Percentiles rank a stretch among this genome's conserved stretches.
Evolutionary conservation across 2,888 invertebrate species (phyloP).

Genomic region (Leptothorax acervorum): DNA sequence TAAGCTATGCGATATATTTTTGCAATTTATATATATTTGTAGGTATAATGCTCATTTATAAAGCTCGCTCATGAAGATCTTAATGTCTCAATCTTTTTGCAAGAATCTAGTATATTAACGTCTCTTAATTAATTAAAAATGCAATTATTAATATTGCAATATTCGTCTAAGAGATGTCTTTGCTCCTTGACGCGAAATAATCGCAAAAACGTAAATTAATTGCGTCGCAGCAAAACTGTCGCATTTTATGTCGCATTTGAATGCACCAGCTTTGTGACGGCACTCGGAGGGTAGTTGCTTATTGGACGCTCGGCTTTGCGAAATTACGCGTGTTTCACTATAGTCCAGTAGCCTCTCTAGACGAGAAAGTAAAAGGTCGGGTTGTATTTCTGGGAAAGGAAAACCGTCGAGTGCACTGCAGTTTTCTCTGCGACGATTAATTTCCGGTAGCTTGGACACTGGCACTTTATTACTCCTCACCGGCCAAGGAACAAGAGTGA

Average conservation of each 20-base stretch:
- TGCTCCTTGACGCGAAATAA: slow-evolving; percentile 27
- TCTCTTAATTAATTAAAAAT: slow-evolving; percentile 38
- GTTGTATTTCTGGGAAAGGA: slow-evolving; percentile 65
- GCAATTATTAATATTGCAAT: slow-evolving; percentile 37
- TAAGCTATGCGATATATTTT: neutral
- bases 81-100: neutral
- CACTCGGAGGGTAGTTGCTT: slow-evolving; percentile 13
- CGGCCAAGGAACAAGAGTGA: slow-evolving; percentile 65
- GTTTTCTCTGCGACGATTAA: slow-evolving; percentile 73
- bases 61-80: neutral
- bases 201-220: slow-evolving; percentile 46
- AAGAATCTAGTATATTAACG: neutral
- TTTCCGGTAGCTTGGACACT: slow-evolving; percentile 76
- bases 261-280: slow-evolving; percentile 38
- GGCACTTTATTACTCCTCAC: slow-evolving; percentile 74
- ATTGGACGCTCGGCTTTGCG: slow-evolving; percentile 55
- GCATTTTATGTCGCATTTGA: slow-evolving; percentile 37
- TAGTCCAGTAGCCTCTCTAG: slow-evolving; percentile 59
- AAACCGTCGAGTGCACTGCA: slow-evolving; percentile 70
- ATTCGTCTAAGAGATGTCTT: neutral
- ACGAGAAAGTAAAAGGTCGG: slow-evolving; percentile 65
- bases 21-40: neutral
- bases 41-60: neutral
- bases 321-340: slow-evolving; percentile 62
- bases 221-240: slow-evolving; percentile 26